Evolutionary conservation across 1,140 invertebrate species (phyloP), one percentile per base, ranked within the genome.

Genomic region (Aphis craccivora): DNA sequence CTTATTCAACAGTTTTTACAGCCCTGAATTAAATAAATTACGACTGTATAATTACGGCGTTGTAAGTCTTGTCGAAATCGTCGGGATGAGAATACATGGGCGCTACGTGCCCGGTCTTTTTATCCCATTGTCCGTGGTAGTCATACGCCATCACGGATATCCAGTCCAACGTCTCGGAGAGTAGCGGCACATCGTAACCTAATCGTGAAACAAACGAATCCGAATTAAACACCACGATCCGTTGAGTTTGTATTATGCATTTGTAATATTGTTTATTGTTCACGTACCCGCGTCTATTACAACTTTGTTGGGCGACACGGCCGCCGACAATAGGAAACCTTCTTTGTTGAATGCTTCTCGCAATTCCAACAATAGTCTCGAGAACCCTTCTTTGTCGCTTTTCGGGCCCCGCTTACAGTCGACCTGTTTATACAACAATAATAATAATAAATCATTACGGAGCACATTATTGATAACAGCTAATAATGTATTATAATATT

Each of bases 141-240:
- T 98, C 98, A 94, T 99, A 99, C 0, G 97, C 97, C 98, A 99
- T 99, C 0, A 99, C 96, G 5, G 98, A 97, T 94, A 99, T 98
- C 97, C 98, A 98, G 95, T 98, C 97, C 91, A 98, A 95, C 94
- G 98, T 97, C 37, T 96, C 95, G 0, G 96, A 96, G 7, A 98
- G 94, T 5, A 95, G 95, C 4, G 97, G 97, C 0, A 98, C 96
- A 94, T 98, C 97, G 94, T 98, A 98, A 20, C 97, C 98, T 95
- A 91, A 20, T 84, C 14, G 23, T 45, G 18, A 25, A 53, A 30
- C n/a, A 91, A 91, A 91, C 23, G 45, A 76, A 45, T 0, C 18
- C 30, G 51, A 90, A 76, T 91, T 5, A 45, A 14, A 48, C 43
- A 18, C 43, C 84, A 18, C 3, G 9, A 37, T 5, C 14, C 14